Evolutionary conservation across 2,888 invertebrate genomes (phyloP), one percentile per base, ranked within the genome.

Genomic region (Phengaris alcon): DNA sequence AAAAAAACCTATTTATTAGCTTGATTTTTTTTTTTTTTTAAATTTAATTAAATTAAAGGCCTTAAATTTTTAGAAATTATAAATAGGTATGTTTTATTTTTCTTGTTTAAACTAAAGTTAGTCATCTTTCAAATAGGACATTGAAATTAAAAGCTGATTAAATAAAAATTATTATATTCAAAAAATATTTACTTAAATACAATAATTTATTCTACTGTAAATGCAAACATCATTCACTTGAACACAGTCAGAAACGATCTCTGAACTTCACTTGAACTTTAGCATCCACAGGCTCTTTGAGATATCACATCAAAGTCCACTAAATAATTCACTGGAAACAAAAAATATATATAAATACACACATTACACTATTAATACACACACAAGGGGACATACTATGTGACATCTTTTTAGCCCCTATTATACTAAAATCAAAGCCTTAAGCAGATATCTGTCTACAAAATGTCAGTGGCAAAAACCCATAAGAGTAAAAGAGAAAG

Each of bases 151-250:
- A 12, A 35, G 35, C 10, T 35, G 68, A 13, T 15, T n/a, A 52
- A 64, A 77, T 73, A 72, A 72, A 68, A 74, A 77, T 73, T 73
- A 76, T 46, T 70, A 64, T 74, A 55, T 76, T 76, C 51, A 78
- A 83, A 89, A 88, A 86, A 86, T 87, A 88, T 88, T 89, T 89
- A 89, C 87, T 90, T 89, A 88, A 78, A 80, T 81, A 86, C 85
- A 87, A 84, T 87, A 90, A 91, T 90, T 91, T 91, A 85, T 80
- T 80, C 85, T 88, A 89, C 86, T 82, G 85, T 81, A 84, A 84
- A 83, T 84, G 84, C 87, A 86, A 84, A 84, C 82, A 81, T 76
- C 81, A 78, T 80, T 79, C 82, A 77, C 79, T 78, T 80, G 77
- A 80, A 82, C 81, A 81, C 80, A 80, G 80, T 77, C 78, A 69